These are phyloP conservation scores for Meteorus sp. DNA, from an alignment of 1,140 invertebrate genomes.

Conservation along the genomic window DNA sequence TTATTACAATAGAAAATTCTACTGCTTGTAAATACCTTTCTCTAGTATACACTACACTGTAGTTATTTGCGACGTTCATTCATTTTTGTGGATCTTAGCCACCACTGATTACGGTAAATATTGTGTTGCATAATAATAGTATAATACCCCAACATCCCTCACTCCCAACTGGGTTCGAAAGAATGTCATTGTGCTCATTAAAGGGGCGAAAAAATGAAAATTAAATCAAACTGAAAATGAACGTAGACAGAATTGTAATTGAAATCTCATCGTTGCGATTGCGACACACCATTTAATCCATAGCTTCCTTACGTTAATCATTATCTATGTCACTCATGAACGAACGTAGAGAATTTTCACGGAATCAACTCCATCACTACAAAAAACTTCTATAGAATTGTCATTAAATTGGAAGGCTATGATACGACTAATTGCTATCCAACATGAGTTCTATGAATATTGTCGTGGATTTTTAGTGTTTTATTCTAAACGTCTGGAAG, in stretches of 20 bases:
- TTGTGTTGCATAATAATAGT: conserved; percentile 43
- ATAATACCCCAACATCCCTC: conserved; percentile 43
- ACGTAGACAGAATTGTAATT: conserved; percentile 2
- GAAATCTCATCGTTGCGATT: background rate
- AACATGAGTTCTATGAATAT: background rate
- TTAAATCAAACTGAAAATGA: conserved; percentile 39
- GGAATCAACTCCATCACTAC: no score
- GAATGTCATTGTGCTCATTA: conserved; percentile 55
- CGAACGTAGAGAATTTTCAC: no score
- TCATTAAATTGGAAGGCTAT: no score
- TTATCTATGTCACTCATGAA: no score
- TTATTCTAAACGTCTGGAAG: conserved; percentile 43
- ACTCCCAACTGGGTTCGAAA: conserved; percentile 52
- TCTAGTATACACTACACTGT: conserved; percentile 46
- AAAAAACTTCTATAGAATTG: no score
- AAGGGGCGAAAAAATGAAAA: conserved; percentile 55
- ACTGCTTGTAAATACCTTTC: conserved; percentile 55
- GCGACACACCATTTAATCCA: no score
- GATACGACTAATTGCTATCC: no score
- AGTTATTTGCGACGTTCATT: conserved; percentile 50
- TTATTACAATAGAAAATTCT: conserved; percentile 36
- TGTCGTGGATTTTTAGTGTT: background rate
- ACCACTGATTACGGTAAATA: conserved; percentile 46
- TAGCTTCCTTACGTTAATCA: no score
- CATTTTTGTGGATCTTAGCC: conserved; percentile 39